Evolutionary conservation across 2,797 vertebrate species (phyloP).

Genomic region (Dryobates pubescens): DNA sequence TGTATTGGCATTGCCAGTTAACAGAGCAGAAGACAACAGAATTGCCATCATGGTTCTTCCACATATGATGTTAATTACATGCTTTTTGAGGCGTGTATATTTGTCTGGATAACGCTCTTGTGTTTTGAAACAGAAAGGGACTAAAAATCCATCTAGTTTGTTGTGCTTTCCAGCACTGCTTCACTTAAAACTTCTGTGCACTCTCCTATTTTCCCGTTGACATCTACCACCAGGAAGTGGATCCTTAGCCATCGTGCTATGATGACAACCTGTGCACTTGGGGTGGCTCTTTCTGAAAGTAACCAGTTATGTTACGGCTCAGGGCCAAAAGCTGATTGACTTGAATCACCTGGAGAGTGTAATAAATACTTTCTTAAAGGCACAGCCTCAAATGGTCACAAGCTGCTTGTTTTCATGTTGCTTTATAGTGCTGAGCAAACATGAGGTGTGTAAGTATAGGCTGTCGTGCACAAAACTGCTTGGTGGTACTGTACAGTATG

Average conservation of each 20-base stretch:
- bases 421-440: not conserved
- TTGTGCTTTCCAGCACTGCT: not conserved
- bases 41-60: not conserved
- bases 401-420: not conserved
- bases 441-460: not conserved
- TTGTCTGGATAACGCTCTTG: not conserved
- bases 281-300: not conserved
- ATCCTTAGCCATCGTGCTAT: fast-evolving
- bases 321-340: not conserved
- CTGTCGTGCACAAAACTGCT: not conserved
- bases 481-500: not conserved
- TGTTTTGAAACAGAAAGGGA: not conserved
- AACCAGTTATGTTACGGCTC: not conserved
- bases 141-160: not conserved
- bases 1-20: not conserved
- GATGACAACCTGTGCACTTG: not conserved
- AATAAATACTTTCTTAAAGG: not conserved
- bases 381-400: no score
- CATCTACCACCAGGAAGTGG: not conserved
- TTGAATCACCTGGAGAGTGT: not conserved
- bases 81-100: not conserved
- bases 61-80: not conserved
- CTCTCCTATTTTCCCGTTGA: not conserved
- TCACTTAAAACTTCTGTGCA: not conserved
- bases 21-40: not conserved